These are phyloP conservation scores for Hormaphis cornu DNA, from an alignment of 1,140 invertebrate species.

Conservation along the genomic window DNA sequence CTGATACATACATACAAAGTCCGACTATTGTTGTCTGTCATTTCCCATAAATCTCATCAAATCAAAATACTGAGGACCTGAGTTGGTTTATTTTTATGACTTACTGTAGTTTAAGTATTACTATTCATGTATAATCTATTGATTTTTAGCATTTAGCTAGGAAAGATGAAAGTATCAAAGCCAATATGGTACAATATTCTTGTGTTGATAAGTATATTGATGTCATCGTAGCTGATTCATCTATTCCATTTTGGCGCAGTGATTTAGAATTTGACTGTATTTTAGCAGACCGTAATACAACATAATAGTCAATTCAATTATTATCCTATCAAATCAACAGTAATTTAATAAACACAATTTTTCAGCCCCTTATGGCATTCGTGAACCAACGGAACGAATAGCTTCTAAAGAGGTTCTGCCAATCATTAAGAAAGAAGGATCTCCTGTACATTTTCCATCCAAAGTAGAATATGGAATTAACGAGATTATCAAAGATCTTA, in stretches of 20 bases:
- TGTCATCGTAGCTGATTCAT: constrained; percentile 82
- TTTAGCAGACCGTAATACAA: constrained; percentile 84
- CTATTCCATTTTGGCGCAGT: constrained; percentile 65
- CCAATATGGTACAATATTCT: constrained; percentile 81
- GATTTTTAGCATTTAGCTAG: constrained; percentile 37
- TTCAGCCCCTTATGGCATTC: constrained; percentile 87
- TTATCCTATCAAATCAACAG: not conserved
- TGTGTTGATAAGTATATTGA: constrained; percentile 68
- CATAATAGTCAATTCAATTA: constrained; percentile 4
- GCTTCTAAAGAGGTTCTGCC: constrained; percentile 46
- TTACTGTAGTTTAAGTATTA: not conserved
- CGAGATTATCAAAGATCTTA: constrained; percentile 71
- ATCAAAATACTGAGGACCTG: too few relatives aligned
- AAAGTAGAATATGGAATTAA: constrained; percentile 76
- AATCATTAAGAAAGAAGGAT: constrained; percentile 39
- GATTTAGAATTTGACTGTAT: constrained; percentile 70
- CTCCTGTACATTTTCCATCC: constrained; percentile 65
- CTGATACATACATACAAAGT: too few relatives aligned
- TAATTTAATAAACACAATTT: constrained; percentile 34
- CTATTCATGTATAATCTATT: not conserved
- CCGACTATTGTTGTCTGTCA: too few relatives aligned
- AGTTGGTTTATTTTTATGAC: too few relatives aligned
- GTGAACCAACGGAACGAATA: constrained; percentile 79
- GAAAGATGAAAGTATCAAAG: constrained; percentile 71
- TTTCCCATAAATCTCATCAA: too few relatives aligned